Conservation (phyloP, 2,113 vertebrate genomes). For the Connochaetes taurinus region DNA sequence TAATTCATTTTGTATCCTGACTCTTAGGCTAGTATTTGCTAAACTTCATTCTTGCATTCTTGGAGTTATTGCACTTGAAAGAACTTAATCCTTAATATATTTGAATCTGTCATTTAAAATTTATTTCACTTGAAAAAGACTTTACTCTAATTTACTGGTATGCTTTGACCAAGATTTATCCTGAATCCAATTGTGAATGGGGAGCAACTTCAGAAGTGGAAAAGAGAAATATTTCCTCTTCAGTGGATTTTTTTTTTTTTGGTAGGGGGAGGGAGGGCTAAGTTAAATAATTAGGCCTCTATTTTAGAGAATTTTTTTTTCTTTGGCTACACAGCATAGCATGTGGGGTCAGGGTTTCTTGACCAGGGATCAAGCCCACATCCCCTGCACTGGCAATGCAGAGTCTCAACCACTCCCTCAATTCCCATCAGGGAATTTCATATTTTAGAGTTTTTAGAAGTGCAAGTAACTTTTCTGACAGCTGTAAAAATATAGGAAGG, state of each 20-base stretch:
- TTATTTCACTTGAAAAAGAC: slow-evolving; percentile 43
- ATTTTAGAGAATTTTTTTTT: background rate
- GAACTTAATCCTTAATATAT: slow-evolving; percentile 41
- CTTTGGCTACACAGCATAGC: background rate
- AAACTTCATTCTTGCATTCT: background rate
- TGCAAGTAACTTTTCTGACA: slow-evolving; percentile 67
- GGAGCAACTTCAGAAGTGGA: slow-evolving; percentile 25
- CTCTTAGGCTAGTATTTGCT: background rate
- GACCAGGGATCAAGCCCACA: background rate
- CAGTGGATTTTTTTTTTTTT: background rate
- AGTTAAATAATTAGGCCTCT: background rate
- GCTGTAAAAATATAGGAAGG: background rate
- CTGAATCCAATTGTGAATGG: background rate
- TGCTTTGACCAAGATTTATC: slow-evolving; percentile 36
- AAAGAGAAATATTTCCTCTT: background rate
- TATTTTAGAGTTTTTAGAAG: slow-evolving; percentile 34
- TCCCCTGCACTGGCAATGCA: background rate
- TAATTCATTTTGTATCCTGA: background rate
- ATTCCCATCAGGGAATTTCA: background rate
- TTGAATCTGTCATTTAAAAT: slow-evolving; percentile 56
- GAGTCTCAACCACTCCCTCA: background rate
- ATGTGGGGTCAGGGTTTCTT: background rate
- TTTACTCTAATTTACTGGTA: background rate
- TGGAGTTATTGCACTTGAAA: slow-evolving; percentile 52
- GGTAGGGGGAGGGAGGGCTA: background rate